Evolutionary conservation across 2,113 vertebrate species (phyloP).

Genomic region (Myiozetetes cayanensis): DNA sequence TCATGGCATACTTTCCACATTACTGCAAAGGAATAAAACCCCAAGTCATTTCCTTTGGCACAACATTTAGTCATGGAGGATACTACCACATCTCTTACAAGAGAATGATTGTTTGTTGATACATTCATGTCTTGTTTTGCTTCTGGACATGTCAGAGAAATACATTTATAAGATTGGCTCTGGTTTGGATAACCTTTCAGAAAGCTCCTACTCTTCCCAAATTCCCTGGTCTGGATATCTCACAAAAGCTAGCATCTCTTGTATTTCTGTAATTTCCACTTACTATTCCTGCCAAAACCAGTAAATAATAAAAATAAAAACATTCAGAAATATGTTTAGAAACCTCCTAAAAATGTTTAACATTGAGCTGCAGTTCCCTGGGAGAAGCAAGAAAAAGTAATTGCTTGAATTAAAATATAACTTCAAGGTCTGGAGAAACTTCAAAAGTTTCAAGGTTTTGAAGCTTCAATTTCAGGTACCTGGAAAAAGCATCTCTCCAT

Average conservation of each 20-base stretch:
- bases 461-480: not conserved
- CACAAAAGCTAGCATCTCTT: not conserved
- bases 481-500: not conserved
- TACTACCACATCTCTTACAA: not conserved
- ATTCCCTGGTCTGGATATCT: not conserved
- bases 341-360: not conserved
- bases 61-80: not conserved
- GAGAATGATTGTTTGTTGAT: not conserved
- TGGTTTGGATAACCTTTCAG: slow-evolving; percentile 14
- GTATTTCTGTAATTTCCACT: not conserved
- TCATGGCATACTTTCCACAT: slow-evolving; percentile 35
- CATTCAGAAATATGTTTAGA: not conserved
- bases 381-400: not conserved
- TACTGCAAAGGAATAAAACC: slow-evolving; percentile 30
- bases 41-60: slow-evolving; percentile 35
- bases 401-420: not conserved
- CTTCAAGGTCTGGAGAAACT: not conserved
- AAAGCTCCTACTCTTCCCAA: not conserved
- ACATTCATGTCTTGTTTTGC: not conserved
- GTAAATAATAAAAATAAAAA: not conserved
- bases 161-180: not conserved
- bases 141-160: not conserved
- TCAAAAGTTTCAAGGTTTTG: not conserved
- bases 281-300: not conserved
- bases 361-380: not conserved